phyloP scores from a whole-genome alignment of 2,797 vertebrate genomes.

The Anabacerthia variegaticeps region DNA sequence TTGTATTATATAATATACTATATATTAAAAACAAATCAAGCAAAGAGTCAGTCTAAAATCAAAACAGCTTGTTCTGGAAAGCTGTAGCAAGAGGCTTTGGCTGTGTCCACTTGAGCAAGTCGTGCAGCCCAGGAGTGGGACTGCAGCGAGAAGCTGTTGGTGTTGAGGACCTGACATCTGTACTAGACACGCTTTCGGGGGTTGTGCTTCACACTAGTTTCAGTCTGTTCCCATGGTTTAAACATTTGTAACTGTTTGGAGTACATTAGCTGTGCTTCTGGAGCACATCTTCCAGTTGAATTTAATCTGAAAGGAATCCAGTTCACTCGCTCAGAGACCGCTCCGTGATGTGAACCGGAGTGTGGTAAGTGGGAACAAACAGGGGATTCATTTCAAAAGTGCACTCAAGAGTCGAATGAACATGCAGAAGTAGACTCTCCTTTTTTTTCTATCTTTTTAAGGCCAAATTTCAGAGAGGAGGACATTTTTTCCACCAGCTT shows the following conservation, averaged over 20 bases:
- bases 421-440: not conserved
- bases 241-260: conserved; percentile 21
- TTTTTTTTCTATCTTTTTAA: conserved; percentile 34
- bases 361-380: conserved; percentile 59
- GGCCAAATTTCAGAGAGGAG: conserved; percentile 1
- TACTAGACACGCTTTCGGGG: not conserved
- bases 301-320: conserved; percentile 70
- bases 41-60: conserved; percentile 24
- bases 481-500: not conserved
- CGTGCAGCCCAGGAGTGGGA: not conserved
- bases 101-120: not conserved
- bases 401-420: not conserved
- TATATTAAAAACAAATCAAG: conserved; percentile 54
- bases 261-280: conserved; percentile 62
- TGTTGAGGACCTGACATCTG: conserved; percentile 51
- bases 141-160: conserved; percentile 3
- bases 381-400: not conserved
- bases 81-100: not conserved
- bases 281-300: conserved; percentile 66
- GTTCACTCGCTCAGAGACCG: not conserved
- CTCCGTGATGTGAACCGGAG: conserved; percentile 49
- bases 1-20: conserved; percentile 52
- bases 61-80: conserved; percentile 45
- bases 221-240: conserved; percentile 61
- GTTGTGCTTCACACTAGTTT: conserved; percentile 29